Evolutionary conservation across 1,140 invertebrate genomes (phyloP).

Genomic region (Oncopodura yosiiana): DNA sequence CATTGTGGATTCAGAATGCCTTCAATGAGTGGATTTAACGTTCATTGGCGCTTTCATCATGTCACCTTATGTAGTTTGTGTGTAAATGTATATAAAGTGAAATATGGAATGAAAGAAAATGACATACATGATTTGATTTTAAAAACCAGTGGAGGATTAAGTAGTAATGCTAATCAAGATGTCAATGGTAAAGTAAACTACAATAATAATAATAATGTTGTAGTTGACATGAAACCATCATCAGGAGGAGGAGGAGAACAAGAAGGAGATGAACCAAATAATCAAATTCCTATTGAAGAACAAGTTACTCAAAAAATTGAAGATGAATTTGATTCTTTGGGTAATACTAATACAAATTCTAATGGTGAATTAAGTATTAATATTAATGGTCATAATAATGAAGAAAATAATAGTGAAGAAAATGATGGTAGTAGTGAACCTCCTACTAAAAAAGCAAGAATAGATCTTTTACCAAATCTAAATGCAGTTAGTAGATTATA

Average conservation of each 20-base stretch:
- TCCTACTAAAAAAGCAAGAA: slow-evolving; percentile 3
- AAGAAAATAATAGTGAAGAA: neutral
- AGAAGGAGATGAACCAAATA: slow-evolving; percentile 5
- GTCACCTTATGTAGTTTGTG: slow-evolving; percentile 37
- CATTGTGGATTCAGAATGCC: slow-evolving; percentile 38
- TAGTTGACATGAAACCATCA: neutral
- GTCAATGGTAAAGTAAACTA: neutral
- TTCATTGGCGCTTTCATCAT: slow-evolving; percentile 39
- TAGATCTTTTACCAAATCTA: slow-evolving; percentile 7
- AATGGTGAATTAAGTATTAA: neutral
- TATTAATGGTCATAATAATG: neutral
- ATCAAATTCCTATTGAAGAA: neutral
- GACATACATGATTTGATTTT: slow-evolving; percentile 29
- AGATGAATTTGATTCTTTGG: neutral
- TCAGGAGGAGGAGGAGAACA: neutral
- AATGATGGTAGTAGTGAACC: slow-evolving; percentile 6
- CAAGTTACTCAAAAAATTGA: slow-evolving; percentile 1
- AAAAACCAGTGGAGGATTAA: neutral
- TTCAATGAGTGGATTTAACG: slow-evolving; percentile 30
- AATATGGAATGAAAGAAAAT: slow-evolving; percentile 37
- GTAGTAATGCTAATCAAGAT: neutral
- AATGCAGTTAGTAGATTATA: slow-evolving; percentile 4
- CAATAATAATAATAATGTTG: neutral
- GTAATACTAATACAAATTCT: neutral
- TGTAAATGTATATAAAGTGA: slow-evolving; percentile 36